Percentiles rank a stretch among this genome's conserved stretches.
These are phyloP conservation scores for Mesodorylaimus sp. DNA, from an alignment of 2,888 invertebrate genomes.

Conservation along the genomic window DNA sequence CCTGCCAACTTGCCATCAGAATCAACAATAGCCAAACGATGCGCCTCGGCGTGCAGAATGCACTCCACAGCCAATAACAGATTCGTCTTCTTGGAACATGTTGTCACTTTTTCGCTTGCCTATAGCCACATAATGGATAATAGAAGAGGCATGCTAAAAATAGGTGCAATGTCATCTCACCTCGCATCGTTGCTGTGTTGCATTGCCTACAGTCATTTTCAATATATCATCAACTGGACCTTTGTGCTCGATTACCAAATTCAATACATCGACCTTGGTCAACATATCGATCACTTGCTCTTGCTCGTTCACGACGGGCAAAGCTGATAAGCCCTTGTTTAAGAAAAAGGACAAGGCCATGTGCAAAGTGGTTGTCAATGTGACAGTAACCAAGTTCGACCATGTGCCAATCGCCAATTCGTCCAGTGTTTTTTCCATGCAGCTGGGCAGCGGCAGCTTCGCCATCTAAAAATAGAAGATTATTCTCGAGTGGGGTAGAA, in stretches of 20 bases:
- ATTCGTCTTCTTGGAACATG: not conserved
- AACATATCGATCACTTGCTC: not conserved
- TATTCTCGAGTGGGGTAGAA: too few species aligned
- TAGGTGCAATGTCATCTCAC: too few species aligned
- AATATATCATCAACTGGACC: too few species aligned
- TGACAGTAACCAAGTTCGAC: not conserved
- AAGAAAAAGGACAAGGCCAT: not conserved
- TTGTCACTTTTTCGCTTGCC: not conserved
- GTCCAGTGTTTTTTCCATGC: not conserved
- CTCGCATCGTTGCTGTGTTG: too few species aligned
- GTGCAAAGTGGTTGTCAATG: not conserved
- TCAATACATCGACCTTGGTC: too few species aligned
- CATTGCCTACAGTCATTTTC: too few species aligned
- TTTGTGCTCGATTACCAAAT: too few species aligned
- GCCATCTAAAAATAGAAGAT: constrained; percentile 1
- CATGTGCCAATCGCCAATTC: not conserved
- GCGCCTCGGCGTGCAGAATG: not conserved
- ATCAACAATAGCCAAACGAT: not conserved
- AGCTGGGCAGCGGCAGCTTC: not conserved
- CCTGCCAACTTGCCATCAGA: not conserved
- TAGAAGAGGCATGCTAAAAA: too few species aligned
- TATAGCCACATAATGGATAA: too few species aligned
- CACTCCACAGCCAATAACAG: constrained; percentile 1
- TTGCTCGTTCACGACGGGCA: not conserved
- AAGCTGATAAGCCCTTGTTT: not conserved